Evolutionary conservation across 2,888 invertebrate genomes (phyloP), one percentile per base, ranked within the genome.

Genomic region (Lepidocyrtoides sp.): DNA sequence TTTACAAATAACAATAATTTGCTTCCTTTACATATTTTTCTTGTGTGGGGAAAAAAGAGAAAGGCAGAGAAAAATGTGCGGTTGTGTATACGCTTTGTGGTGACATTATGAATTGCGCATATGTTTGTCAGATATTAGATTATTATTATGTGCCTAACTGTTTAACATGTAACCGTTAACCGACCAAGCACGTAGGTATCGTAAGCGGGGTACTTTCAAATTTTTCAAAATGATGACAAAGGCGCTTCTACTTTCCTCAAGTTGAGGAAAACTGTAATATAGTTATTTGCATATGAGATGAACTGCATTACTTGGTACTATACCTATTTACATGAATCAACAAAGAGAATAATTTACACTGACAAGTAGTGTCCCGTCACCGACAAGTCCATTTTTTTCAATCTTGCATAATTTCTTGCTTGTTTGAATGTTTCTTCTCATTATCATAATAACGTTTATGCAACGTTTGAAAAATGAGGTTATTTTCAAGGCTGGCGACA

Each of bases 51-150:
- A 63, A 26, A 32, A n/a, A n/a, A 60, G 10, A n/a, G 23, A 48
- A 44, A 17, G 26, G 36, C n/a, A 32, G 75, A 86, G 36, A 36
- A 75, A 86, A 86, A 75, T 86, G 75, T 75, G 75, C 86, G 86
- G 36, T 36, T 48, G 75, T 72, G 69, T 66, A 57, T n/a, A n/a
- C 41, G 32, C 4, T 72, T 66, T 86, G 57, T 75, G 86, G 86
- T 57, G 69, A 44, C 32, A 72, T 85, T 85, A 54, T 85, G n/a
- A 72, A 72, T 8, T 85, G 85, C 32, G 29, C 14, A 20, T 4
- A 20, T 20, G 17, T 2, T 57, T 57, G 57, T 57, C 57, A 17
- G 23, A 20, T 57, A 20, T 10, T 57, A 57, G 57, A 57, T 57
- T 5, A 57, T 57, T n/a, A n/a, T n/a, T n/a, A n/a, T n/a, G n/a